phyloP scores from a whole-genome alignment of 2,113 vertebrate genomes.

The Baryphthengus martii region DNA sequence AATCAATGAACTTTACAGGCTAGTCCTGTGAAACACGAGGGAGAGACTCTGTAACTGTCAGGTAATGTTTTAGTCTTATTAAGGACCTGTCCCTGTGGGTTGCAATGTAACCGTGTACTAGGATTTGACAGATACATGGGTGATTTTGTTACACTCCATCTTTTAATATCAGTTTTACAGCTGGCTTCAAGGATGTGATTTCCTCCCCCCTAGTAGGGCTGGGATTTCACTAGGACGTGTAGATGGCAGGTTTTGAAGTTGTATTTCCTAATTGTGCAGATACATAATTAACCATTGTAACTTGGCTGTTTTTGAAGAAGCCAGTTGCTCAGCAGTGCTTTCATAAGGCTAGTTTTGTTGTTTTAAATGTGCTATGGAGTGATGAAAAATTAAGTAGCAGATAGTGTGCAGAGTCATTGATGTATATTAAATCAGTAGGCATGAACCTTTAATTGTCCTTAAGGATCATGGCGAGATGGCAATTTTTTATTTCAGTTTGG shows the following conservation, averaged over 20 bases:
- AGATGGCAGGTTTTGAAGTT: background rate
- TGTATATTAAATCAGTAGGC: background rate
- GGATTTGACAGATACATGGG: background rate
- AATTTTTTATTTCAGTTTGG: background rate
- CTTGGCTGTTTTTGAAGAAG: background rate
- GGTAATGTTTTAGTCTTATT: background rate
- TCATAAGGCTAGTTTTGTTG: background rate
- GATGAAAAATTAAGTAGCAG: background rate
- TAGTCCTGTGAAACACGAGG: rapidly evolving
- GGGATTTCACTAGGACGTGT: background rate
- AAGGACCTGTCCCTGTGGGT: background rate
- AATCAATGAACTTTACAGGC: background rate
- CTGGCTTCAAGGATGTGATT: background rate
- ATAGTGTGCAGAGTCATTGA: background rate
- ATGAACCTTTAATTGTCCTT: background rate
- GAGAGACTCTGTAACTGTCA: background rate
- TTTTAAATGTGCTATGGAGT: background rate
- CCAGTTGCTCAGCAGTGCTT: background rate
- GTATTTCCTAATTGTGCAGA: background rate
- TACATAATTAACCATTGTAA: background rate
- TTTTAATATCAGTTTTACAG: background rate
- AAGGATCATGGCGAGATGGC: background rate
- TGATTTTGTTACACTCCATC: background rate
- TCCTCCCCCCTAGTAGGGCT: background rate
- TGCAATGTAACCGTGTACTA: rapidly evolving